phyloP scores from a whole-genome alignment of 2,888 invertebrate genomes.

The Autographa gamma region DNA sequence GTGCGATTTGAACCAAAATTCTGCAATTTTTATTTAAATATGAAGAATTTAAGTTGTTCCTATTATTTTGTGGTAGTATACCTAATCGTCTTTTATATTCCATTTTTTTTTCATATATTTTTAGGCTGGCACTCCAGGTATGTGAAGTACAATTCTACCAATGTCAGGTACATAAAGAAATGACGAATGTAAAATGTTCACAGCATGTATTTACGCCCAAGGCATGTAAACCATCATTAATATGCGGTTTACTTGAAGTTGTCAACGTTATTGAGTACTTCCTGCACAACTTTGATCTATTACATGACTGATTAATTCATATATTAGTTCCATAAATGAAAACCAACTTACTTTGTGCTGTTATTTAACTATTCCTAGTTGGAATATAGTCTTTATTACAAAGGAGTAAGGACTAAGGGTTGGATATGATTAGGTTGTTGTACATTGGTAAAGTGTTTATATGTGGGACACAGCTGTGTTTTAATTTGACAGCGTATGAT shows the following conservation, averaged over 20 bases:
- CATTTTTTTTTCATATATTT: no score
- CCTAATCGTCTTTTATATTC: no score
- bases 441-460: slow-evolving; percentile 27
- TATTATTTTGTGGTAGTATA: no score
- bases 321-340: slow-evolving; percentile 43
- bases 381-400: slow-evolving; percentile 20
- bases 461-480: slow-evolving; percentile 63
- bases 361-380: neutral
- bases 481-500: slow-evolving; percentile 66
- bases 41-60: no score
- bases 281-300: slow-evolving; percentile 51
- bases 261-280: slow-evolving; percentile 53
- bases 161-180: neutral
- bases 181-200: neutral
- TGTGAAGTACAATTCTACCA: neutral
- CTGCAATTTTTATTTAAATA: neutral
- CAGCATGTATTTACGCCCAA: slow-evolving; percentile 21
- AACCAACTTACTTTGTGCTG: slow-evolving; percentile 18
- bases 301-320: slow-evolving; percentile 53
- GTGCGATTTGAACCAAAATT: neutral
- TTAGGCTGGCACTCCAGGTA: neutral
- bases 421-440: neutral
- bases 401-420: neutral
- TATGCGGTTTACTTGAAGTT: slow-evolving; percentile 47
- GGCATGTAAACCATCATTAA: slow-evolving; percentile 33